Evolutionary conservation across 2,888 invertebrate species (phyloP).

Genomic region (Pachydiplax longipennis): DNA sequence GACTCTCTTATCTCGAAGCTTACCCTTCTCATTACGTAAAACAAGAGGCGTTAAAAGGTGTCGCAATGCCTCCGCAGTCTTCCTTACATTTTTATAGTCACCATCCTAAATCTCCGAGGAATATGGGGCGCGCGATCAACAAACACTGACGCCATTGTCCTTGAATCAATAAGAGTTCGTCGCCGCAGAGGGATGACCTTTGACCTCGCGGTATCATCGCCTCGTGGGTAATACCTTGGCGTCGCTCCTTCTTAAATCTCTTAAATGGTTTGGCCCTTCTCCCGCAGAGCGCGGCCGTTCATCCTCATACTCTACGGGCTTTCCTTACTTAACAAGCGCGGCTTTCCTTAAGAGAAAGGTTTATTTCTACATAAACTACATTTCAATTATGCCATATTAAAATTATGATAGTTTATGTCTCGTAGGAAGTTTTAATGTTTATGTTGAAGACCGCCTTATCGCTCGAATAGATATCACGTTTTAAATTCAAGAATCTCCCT

Average conservation of each 20-base stretch:
- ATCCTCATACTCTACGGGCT: too few species aligned
- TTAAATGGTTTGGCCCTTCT: not conserved
- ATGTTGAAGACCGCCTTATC: too few species aligned
- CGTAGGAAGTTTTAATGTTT: too few species aligned
- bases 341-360: too few species aligned
- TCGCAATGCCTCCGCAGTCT: not conserved
- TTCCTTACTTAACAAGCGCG: too few species aligned
- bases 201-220: constrained; percentile 5
- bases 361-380: too few species aligned
- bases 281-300: not conserved
- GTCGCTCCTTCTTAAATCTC: not conserved
- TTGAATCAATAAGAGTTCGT: constrained; percentile 25
- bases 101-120: not conserved
- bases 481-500: too few species aligned
- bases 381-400: too few species aligned
- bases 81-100: constrained; percentile 22
- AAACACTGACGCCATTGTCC: constrained; percentile 27
- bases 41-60: not conserved
- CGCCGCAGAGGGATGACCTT: constrained; percentile 1
- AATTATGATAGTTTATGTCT: too few species aligned
- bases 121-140: not conserved
- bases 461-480: too few species aligned
- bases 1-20: not conserved
- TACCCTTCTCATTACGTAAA: constrained; percentile 9
- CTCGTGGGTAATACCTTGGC: not conserved